Evolutionary conservation across 1,140 invertebrate genomes (phyloP), one percentile per base, ranked within the genome.

Genomic region (Brachionus rotundiformis): DNA sequence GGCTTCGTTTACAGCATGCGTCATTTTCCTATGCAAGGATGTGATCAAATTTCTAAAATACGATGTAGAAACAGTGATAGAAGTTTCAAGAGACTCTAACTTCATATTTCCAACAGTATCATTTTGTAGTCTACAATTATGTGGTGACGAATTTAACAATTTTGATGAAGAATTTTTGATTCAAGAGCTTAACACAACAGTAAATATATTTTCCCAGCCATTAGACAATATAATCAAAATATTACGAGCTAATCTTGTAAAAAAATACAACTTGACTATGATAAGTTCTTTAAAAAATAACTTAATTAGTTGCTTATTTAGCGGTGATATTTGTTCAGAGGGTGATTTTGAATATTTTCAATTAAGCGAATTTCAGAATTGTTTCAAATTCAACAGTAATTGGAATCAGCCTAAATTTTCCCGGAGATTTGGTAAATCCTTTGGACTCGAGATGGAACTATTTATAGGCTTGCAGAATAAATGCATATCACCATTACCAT

Each of bases 51-150:
- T 23, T 77, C 49, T 13, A 31, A 77, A 77, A 1, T 25, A 29
- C 36, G 23, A 77, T 33, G 75, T 77, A 29, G 75, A 77, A 36
- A 77, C 75, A 33, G 75, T 77, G 4, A 44, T 77, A 29, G 16
- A 77, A 59, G 49, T 77, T 47, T 47, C 31, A 16, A 10, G 75
- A 49, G 75, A 77, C 13, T 25, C 75, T 11, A 77, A 77, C 16
- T 41, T 44, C n/a, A 3, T 11, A 23, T 77, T 77, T 77, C 75
- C 75, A 33, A 47, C 75, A 7, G 33, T 77, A 16, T 33, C 75
- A n/a, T 31, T 77, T 31, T 77, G 75, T 11, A 77, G 29, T 29
- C n/a, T 77, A 36, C 75, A 49, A 33, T 16, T 59, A 16, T 77
- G 75, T 49, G 44, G 10, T 36, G 33, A 71, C 7, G 65, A 36